Conservation (phyloP, 2,888 invertebrate genomes). For the Euplexia lucipara region DNA sequence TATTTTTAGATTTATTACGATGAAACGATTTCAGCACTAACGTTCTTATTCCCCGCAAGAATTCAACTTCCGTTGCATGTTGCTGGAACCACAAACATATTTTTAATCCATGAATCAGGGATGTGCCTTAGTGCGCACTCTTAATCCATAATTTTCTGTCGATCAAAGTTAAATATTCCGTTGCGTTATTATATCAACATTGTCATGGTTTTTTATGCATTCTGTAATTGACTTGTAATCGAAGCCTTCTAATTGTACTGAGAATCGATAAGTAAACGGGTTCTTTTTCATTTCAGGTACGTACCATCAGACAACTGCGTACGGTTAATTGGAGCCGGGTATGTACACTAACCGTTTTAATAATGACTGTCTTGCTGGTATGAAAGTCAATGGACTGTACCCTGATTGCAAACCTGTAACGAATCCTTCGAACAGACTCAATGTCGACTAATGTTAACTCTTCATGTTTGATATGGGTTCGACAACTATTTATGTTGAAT, state of each 20-base stretch:
- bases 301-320: conserved; percentile 65
- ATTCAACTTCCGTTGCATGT: too few species aligned
- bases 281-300: conserved; percentile 78
- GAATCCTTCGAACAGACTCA: conserved; percentile 55
- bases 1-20: too few species aligned
- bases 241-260: conserved; percentile 70
- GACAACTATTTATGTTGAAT: conserved; percentile 37
- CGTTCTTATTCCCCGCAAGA: too few species aligned
- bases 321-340: conserved; percentile 66
- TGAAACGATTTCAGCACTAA: too few species aligned
- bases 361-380: conserved; percentile 56
- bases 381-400: conserved; percentile 63
- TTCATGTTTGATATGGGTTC: conserved; percentile 48
- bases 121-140: neutral
- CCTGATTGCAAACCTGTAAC: conserved; percentile 66
- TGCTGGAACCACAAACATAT: too few species aligned
- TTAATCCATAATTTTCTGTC: conserved; percentile 48
- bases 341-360: conserved; percentile 68
- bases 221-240: conserved; percentile 65
- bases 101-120: too few species aligned
- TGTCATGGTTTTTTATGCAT: conserved; percentile 58
- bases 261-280: conserved; percentile 72
- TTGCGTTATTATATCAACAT: conserved; percentile 61
- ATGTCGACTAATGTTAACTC: conserved; percentile 57
- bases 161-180: conserved; percentile 54